Conservation (phyloP, 92 coral and sea anemone genomes). For the Virgularia gustaviana region DNA sequence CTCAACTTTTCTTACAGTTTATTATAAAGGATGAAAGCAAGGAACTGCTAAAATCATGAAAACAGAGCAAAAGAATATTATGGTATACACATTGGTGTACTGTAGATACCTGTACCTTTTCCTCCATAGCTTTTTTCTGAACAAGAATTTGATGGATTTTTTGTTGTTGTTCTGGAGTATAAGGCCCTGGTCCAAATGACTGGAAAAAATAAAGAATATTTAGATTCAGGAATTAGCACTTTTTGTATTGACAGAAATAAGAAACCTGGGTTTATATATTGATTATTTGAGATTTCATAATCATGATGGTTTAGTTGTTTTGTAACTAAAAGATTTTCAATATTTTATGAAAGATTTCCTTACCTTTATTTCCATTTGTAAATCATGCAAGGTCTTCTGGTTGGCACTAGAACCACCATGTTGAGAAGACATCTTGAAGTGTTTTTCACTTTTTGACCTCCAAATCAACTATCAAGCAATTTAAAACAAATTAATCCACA, state of each 20-base stretch:
- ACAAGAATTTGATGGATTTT: slow-evolving; percentile 72
- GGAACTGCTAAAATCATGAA: too few relatives aligned
- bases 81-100: too few relatives aligned
- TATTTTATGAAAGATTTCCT: background rate
- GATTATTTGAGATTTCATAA: too few relatives aligned
- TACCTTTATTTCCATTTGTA: slow-evolving; percentile 9
- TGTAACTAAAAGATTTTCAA: too few relatives aligned
- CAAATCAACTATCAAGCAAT: too few relatives aligned
- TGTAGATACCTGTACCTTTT: slow-evolving; percentile 48
- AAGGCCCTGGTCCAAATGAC: slow-evolving; percentile 89
- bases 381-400: slow-evolving; percentile 16
- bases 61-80: too few relatives aligned
- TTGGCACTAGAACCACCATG: background rate
- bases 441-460: background rate
- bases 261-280: background rate
- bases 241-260: background rate
- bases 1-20: too few relatives aligned
- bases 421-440: slow-evolving; percentile 12
- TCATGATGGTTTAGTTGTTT: too few relatives aligned
- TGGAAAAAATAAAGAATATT: slow-evolving; percentile 5
- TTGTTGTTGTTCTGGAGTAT: slow-evolving; percentile 76
- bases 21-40: too few relatives aligned
- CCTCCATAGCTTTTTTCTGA: slow-evolving; percentile 59
- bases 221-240: background rate
- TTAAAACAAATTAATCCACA: too few relatives aligned